phyloP scores from a whole-genome alignment of 2,113 vertebrate genomes.

The Rhabdomys dilectus region DNA sequence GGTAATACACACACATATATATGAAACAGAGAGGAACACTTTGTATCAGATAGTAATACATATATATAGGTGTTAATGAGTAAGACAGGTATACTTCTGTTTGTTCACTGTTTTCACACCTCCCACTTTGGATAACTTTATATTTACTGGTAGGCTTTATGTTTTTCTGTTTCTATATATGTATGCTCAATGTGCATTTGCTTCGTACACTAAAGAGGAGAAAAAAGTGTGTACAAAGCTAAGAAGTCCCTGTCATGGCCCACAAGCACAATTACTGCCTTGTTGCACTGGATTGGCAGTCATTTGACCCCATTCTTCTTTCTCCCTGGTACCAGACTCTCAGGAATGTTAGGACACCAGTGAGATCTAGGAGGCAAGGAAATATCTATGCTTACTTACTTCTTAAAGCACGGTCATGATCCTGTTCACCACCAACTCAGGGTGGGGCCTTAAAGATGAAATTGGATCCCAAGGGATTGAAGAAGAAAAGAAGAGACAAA shows the following conservation, averaged over 20 bases:
- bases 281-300: neutral
- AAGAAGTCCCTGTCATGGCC: neutral
- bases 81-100: neutral
- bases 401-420: neutral
- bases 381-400: neutral
- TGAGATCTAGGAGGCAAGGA: neutral
- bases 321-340: neutral
- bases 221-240: constrained; percentile 29
- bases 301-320: neutral
- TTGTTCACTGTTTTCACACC: constrained; percentile 20
- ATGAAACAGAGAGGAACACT: too few relatives aligned
- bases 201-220: constrained; percentile 40
- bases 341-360: neutral
- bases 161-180: constrained; percentile 2
- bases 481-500: neutral
- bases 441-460: neutral
- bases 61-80: too few relatives aligned
- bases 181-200: neutral
- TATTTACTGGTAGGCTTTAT: neutral
- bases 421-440: neutral
- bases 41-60: too few relatives aligned
- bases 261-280: neutral
- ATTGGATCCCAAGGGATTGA: neutral
- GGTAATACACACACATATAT: too few relatives aligned
- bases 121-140: neutral